A percentile compares a stretch with the other conserved stretches of the same genome.
Evolutionary conservation across 2,113 vertebrate genomes (phyloP).

Genomic region (Engystomops pustulosus): DNA sequence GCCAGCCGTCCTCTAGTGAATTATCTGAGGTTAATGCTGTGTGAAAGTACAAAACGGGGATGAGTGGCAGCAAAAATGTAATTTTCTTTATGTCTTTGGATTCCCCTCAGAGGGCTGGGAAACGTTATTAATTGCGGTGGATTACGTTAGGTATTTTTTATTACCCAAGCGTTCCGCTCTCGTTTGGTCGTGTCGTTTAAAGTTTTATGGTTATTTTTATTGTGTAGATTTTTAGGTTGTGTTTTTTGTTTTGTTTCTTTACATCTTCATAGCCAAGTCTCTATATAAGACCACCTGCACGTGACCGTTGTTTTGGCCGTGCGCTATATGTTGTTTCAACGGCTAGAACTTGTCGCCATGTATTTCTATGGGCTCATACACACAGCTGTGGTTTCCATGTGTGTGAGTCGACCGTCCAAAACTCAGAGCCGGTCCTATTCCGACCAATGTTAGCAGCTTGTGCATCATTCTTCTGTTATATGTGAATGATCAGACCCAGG

Average conservation of each 20-base stretch:
- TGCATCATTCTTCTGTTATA: too few relatives aligned
- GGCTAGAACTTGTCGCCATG: too few relatives aligned
- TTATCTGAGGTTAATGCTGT: slow-evolving; percentile 22
- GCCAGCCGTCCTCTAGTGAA: neutral
- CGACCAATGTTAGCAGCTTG: too few relatives aligned
- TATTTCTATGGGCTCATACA: too few relatives aligned
- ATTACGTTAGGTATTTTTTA: neutral
- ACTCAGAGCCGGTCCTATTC: too few relatives aligned
- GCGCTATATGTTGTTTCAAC: too few relatives aligned
- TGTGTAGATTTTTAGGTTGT: neutral
- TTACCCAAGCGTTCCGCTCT: neutral
- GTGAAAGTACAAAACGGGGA: neutral
- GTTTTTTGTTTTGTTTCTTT: too few relatives aligned
- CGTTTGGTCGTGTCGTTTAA: neutral
- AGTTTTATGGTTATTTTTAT: neutral
- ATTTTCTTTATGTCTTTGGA: slow-evolving; percentile 10
- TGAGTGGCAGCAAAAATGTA: slow-evolving; percentile 1
- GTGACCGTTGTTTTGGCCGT: too few relatives aligned
- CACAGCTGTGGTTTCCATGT: too few relatives aligned
- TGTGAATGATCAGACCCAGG: too few relatives aligned
- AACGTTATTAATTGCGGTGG: neutral
- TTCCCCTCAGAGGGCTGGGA: neutral
- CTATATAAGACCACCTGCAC: too few relatives aligned
- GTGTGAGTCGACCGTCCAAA: too few relatives aligned
- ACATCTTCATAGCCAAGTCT: neutral